Evolutionary conservation across 92 coral and sea anemone genomes (phyloP).

Genomic region (Metridium senile): DNA sequence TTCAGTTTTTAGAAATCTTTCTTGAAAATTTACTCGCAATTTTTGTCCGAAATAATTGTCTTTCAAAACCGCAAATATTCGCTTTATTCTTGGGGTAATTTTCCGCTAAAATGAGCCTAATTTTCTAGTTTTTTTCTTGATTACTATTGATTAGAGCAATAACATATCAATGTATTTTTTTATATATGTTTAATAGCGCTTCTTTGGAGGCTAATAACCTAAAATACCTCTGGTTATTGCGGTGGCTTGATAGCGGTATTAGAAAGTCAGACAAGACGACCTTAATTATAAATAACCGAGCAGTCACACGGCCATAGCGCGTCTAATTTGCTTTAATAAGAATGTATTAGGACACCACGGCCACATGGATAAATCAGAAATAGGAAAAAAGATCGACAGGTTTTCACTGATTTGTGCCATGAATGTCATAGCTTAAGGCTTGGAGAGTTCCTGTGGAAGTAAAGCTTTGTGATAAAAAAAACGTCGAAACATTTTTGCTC

Average conservation of each 20-base stretch:
- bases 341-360: neutral
- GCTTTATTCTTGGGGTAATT: neutral
- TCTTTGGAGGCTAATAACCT: neutral
- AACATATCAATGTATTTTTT: neutral
- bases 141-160: neutral
- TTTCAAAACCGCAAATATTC: neutral
- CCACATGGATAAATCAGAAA: neutral
- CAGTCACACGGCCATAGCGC: neutral
- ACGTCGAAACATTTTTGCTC: neutral
- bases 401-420: neutral
- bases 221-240: neutral
- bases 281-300: neutral
- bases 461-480: too few species aligned
- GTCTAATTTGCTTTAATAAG: neutral
- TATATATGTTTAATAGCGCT: neutral
- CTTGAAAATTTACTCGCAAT: too few species aligned
- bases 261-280: neutral
- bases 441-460: neutral
- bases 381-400: neutral
- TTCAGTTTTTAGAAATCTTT: too few species aligned
- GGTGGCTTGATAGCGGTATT: neutral
- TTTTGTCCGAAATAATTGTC: neutral
- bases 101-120: neutral
- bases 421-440: slow-evolving; percentile 2
- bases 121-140: neutral